Conservation (phyloP, 2,888 invertebrate genomes). For the Rhogogaster chlorosoma region DNA sequence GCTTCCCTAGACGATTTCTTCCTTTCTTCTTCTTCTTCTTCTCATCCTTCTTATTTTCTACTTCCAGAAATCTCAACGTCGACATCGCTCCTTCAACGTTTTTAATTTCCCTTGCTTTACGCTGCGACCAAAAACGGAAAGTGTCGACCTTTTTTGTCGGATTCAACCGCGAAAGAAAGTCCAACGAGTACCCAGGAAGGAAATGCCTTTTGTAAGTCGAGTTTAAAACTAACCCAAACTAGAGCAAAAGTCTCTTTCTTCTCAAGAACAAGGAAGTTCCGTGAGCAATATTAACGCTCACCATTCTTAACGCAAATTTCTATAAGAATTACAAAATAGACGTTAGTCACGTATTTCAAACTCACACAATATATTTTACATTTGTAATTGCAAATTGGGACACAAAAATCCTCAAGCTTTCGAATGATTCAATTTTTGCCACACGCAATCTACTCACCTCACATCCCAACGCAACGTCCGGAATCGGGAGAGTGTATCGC, state of each 20-base stretch:
- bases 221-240: slow-evolving; percentile 40
- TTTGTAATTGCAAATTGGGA: not conserved
- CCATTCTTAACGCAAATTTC: not conserved
- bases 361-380: not conserved
- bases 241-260: slow-evolving; percentile 28
- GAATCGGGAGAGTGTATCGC: not conserved
- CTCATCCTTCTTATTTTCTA: not conserved
- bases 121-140: slow-evolving; percentile 27
- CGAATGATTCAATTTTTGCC: slow-evolving; percentile 13
- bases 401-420: not conserved
- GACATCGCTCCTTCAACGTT: slow-evolving; percentile 25
- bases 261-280: slow-evolving; percentile 7
- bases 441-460: slow-evolving; percentile 28
- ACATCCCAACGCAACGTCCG: not conserved
- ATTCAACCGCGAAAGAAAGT: slow-evolving; percentile 3
- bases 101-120: slow-evolving; percentile 15
- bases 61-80: slow-evolving; percentile 29
- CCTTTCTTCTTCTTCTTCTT: not conserved
- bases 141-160: slow-evolving; percentile 33
- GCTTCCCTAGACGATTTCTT: not conserved
- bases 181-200: slow-evolving; percentile 24
- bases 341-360: not conserved
- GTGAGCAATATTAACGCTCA: not conserved
- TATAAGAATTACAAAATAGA: not conserved
- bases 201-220: slow-evolving; percentile 41